These are phyloP conservation scores for Tinamus major DNA, from an alignment of 2,797 vertebrate species.

Conservation along the genomic window DNA sequence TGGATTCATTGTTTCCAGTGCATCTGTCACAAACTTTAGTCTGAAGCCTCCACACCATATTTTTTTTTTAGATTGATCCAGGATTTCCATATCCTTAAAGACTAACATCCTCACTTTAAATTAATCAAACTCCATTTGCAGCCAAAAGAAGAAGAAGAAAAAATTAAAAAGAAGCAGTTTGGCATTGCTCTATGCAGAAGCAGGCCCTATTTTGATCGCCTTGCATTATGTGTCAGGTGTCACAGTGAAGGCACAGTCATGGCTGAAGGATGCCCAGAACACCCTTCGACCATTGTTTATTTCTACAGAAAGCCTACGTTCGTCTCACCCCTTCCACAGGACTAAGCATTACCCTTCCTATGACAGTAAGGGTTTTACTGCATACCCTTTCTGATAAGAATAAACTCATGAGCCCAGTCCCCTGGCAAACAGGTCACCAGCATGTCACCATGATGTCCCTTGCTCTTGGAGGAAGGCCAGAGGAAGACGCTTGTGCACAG, in stretches of 20 bases:
- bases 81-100: neutral
- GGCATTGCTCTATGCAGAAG: neutral
- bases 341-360: no score
- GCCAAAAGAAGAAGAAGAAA: no score
- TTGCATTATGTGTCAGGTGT: accelerated
- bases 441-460: no score
- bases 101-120: neutral
- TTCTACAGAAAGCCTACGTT: neutral
- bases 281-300: neutral
- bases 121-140: neutral
- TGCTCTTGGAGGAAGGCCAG: neutral
- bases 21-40: accelerated
- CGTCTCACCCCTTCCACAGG: neutral
- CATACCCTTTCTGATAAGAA: neutral
- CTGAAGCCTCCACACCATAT: neutral
- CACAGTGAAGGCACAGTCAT: neutral
- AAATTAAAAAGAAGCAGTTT: neutral
- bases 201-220: neutral
- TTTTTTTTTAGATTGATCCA: neutral
- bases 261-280: neutral
- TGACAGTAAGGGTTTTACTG: neutral
- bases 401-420: neutral
- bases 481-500: neutral
- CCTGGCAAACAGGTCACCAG: no score
- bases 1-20: neutral